These are phyloP conservation scores for Drosophila meridiana DNA, from an alignment of 2,888 invertebrate genomes.

Conservation along the genomic window DNA sequence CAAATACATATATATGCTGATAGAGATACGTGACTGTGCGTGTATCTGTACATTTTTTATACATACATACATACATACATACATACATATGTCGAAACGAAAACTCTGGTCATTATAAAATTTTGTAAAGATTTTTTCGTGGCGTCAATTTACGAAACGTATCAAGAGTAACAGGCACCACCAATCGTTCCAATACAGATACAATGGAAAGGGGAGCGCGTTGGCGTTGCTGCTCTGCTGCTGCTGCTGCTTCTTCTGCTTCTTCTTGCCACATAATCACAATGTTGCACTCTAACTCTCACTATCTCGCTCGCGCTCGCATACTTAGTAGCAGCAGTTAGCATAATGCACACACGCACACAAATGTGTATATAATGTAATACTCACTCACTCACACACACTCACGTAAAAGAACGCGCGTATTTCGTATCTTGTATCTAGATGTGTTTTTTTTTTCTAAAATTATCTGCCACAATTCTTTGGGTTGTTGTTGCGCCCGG, in stretches of 20 bases:
- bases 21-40: conserved; percentile 20
- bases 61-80: conserved; percentile 55
- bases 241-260: conserved; percentile 30
- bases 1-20: background rate
- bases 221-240: conserved; percentile 42
- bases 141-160: conserved; percentile 56
- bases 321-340: conserved; percentile 60
- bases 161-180: conserved; percentile 56
- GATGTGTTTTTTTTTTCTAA: conserved; percentile 55
- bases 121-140: conserved; percentile 53
- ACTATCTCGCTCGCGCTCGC: conserved; percentile 57
- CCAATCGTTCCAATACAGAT: conserved; percentile 39
- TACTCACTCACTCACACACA: conserved; percentile 62
- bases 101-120: conserved; percentile 40
- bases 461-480: conserved; percentile 50
- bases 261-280: conserved; percentile 63
- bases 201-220: conserved; percentile 57
- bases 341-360: conserved; percentile 66
- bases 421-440: conserved; percentile 57
- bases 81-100: conserved; percentile 59
- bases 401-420: conserved; percentile 37
- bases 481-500: conserved; percentile 20
- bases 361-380: conserved; percentile 31
- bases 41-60: conserved; percentile 29
- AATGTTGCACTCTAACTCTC: conserved; percentile 65